Conservation (phyloP, 30 jellyfish, hydroid and myxozoan genomes). For the Sanderia malayensis region DNA sequence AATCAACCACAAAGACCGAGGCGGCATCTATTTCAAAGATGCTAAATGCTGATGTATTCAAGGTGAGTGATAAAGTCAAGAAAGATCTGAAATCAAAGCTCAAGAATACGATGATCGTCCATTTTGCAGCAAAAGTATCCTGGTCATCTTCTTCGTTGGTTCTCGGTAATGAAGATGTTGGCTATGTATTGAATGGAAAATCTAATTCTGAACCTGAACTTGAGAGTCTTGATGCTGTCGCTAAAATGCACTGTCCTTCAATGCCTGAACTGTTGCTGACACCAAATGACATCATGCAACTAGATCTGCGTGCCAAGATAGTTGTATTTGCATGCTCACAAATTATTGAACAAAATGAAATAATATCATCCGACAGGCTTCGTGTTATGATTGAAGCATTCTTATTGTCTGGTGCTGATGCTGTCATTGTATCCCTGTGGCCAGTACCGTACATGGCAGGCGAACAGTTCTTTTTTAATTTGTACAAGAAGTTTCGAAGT, state of each 20-base stretch:
- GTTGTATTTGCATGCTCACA: constrained; percentile 76
- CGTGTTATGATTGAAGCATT: constrained; percentile 64
- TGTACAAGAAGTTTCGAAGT: constrained; percentile 53
- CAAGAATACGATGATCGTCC: constrained; percentile 64
- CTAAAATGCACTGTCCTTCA: constrained; percentile 60
- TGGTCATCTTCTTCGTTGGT: constrained; percentile 76
- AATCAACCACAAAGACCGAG: constrained; percentile 34
- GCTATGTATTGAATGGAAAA: constrained; percentile 45
- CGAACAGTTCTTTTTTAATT: constrained; percentile 48
- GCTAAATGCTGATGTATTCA: constrained; percentile 52
- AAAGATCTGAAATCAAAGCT: constrained; percentile 51
- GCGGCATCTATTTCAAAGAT: constrained; percentile 26
- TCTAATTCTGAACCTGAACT: constrained; percentile 70
- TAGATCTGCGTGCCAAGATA: constrained; percentile 57
- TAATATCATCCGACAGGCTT: constrained; percentile 63
- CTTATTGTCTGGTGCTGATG: constrained; percentile 81
- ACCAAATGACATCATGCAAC: constrained; percentile 52
- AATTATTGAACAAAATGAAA: constrained; percentile 28
- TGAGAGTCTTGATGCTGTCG: constrained; percentile 61
- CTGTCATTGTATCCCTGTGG: constrained; percentile 87
- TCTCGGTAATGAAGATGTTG: constrained; percentile 74
- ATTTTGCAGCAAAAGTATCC: constrained; percentile 76
- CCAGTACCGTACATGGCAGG: constrained; percentile 67
- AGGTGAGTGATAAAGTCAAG: constrained; percentile 48
- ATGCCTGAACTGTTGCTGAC: constrained; percentile 60